phyloP scores from a whole-genome alignment of 2,113 vertebrate species.

The Narcine bancroftii region DNA sequence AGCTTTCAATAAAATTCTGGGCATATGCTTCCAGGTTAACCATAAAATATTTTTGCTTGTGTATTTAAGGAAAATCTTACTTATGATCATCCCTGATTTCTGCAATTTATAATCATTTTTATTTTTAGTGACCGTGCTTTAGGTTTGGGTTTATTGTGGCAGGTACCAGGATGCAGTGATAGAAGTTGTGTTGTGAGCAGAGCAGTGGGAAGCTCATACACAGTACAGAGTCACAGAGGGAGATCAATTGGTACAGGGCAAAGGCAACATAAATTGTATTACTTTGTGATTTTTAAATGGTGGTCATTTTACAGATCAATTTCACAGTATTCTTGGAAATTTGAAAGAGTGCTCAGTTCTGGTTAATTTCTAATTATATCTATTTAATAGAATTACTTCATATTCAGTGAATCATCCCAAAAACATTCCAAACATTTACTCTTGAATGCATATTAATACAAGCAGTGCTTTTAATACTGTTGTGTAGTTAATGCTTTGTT shows the following conservation, averaged over 20 bases:
- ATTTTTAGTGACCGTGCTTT: not conserved
- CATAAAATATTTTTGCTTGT: not conserved
- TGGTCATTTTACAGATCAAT: not conserved
- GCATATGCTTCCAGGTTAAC: not conserved
- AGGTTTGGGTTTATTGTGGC: too few relatives aligned
- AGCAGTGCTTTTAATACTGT: not conserved
- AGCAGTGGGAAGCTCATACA: too few relatives aligned
- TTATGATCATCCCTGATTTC: not conserved
- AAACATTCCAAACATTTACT: not conserved
- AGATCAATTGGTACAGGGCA: too few relatives aligned
- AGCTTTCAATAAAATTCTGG: not conserved
- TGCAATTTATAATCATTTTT: not conserved
- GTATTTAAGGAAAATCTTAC: not conserved
- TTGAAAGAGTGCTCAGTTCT: not conserved
- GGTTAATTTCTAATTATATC: not conserved
- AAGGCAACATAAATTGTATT: too few relatives aligned
- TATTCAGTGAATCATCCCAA: constrained; percentile 27
- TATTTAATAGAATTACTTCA: constrained; percentile 20
- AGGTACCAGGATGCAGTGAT: too few relatives aligned
- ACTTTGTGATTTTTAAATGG: too few relatives aligned
- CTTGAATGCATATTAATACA: not conserved
- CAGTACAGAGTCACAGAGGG: too few relatives aligned
- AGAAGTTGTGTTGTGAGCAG: too few relatives aligned
- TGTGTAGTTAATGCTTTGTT: constrained; percentile 6
- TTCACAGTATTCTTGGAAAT: not conserved